Evolutionary conservation across 2,888 invertebrate species (phyloP).

Genomic region (Dioctria rufipes): DNA sequence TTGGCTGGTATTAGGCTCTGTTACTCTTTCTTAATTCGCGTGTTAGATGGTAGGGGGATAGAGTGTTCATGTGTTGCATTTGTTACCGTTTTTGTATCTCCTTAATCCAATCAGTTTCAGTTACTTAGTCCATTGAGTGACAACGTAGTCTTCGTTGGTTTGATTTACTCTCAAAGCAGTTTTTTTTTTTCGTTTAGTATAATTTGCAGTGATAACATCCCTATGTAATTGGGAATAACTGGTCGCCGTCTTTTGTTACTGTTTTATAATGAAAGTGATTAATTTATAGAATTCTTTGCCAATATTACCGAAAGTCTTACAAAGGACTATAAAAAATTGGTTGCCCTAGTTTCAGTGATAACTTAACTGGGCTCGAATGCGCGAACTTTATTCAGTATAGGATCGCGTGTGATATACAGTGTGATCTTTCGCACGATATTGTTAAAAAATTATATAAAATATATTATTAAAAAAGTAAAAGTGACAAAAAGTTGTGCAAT

Average conservation of each 20-base stretch:
- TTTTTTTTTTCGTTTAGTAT: slow-evolving; percentile 9
- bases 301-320: background rate
- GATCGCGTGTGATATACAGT: slow-evolving; percentile 18
- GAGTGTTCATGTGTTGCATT: slow-evolving; percentile 49
- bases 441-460: slow-evolving; percentile 8
- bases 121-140: slow-evolving; percentile 70
- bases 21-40: slow-evolving; percentile 32
- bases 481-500: slow-evolving; percentile 40
- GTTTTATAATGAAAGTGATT: slow-evolving; percentile 15
- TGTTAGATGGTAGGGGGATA: slow-evolving; percentile 50
- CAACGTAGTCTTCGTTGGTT: slow-evolving; percentile 65
- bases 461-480: slow-evolving; percentile 15
- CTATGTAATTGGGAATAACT: slow-evolving; percentile 20
- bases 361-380: slow-evolving; percentile 1
- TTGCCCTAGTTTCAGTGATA: slow-evolving; percentile 13
- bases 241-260: background rate
- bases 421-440: slow-evolving; percentile 9
- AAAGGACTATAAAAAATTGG: slow-evolving; percentile 18
- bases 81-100: slow-evolving; percentile 64
- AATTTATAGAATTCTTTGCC: background rate
- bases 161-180: background rate
- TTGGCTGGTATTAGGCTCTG: slow-evolving; percentile 49
- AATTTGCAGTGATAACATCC: slow-evolving; percentile 26
- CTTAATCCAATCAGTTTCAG: slow-evolving; percentile 69
- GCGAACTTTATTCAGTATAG: slow-evolving; percentile 10